phyloP scores from a whole-genome alignment of 2,113 vertebrate genomes.

The Brachypteracias leptosomus region DNA sequence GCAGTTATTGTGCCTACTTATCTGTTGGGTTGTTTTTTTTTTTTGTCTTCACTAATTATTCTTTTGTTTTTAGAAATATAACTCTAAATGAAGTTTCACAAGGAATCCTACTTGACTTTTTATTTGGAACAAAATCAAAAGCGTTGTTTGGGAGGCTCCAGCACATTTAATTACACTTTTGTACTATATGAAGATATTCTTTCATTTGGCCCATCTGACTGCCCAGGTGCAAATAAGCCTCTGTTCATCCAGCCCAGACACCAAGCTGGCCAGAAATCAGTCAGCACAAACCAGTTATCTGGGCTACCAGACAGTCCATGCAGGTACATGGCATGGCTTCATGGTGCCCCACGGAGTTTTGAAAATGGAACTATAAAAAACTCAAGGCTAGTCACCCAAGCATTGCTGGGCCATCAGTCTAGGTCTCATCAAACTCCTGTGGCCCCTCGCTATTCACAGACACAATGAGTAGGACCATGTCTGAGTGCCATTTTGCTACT shows the following conservation, averaged over 20 bases:
- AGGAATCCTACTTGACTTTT: not conserved
- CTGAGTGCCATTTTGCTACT: not conserved
- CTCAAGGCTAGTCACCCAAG: not conserved
- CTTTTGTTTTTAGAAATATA: not conserved
- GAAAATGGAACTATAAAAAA: not conserved
- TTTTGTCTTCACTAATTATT: not conserved
- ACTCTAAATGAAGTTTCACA: not conserved
- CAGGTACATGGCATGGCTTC: not conserved
- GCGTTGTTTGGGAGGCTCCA: not conserved
- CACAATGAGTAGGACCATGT: not conserved
- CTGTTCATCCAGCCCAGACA: not conserved
- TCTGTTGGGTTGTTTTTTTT: not conserved
- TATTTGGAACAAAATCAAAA: not conserved
- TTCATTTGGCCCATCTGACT: not conserved
- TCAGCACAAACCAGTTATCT: not conserved
- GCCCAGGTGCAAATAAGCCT: not conserved
- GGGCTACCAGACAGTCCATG: not conserved
- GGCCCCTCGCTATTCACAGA: not conserved
- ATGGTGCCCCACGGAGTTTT: not conserved
- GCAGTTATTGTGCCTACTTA: not conserved
- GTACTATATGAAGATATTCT: not conserved
- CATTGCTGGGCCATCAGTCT: not conserved
- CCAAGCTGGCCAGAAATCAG: not conserved
- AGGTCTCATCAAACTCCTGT: not conserved
- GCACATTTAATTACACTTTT: not conserved